Conservation (phyloP, 2,797 vertebrate genomes). For the Poecilia wingei region DNA sequence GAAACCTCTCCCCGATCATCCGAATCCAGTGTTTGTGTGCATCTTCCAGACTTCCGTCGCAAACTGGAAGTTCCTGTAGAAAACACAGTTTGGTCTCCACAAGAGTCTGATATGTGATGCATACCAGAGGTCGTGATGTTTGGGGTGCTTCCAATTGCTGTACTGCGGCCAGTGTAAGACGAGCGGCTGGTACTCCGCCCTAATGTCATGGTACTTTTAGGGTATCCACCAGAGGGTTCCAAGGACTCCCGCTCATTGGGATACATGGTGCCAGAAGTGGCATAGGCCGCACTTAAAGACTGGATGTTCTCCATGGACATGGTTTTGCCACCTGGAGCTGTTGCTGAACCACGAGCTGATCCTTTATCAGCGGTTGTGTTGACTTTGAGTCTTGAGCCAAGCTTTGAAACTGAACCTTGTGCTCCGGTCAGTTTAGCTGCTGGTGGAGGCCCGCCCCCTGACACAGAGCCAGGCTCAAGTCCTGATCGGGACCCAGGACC, state of each 20-base stretch:
- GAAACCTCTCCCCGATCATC: slow-evolving; percentile 57
- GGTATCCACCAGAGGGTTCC: slow-evolving; percentile 86
- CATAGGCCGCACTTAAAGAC: slow-evolving; percentile 96
- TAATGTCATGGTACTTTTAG: slow-evolving; percentile 95
- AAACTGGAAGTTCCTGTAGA: slow-evolving; percentile 83
- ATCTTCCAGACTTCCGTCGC: slow-evolving; percentile 83
- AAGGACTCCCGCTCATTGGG: slow-evolving; percentile 89
- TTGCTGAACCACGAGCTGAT: slow-evolving; percentile 75
- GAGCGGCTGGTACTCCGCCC: slow-evolving; percentile 90
- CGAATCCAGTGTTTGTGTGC: slow-evolving; percentile 45
- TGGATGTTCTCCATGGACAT: slow-evolving; percentile 98
- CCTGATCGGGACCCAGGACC: slow-evolving; percentile 85
- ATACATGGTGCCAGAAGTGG: slow-evolving; percentile 94
- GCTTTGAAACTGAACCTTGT: slow-evolving; percentile 41
- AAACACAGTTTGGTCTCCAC: slow-evolving; percentile 81
- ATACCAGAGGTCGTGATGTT: slow-evolving; percentile 90
- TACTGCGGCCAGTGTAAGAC: slow-evolving; percentile 85
- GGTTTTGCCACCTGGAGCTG: slow-evolving; percentile 86
- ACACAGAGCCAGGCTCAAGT: slow-evolving; percentile 82
- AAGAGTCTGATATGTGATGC: slow-evolving; percentile 85
- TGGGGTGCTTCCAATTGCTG: slow-evolving; percentile 91
- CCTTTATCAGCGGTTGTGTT: slow-evolving; percentile 42
- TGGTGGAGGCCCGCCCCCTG: slow-evolving; percentile 51
- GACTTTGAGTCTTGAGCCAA: slow-evolving; percentile 53
- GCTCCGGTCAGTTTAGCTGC: slow-evolving; percentile 41